Percentiles rank a stretch among this genome's conserved stretches.
Evolutionary conservation across 1,140 invertebrate genomes (phyloP).

Genomic region (Ruditapes philippinarum): DNA sequence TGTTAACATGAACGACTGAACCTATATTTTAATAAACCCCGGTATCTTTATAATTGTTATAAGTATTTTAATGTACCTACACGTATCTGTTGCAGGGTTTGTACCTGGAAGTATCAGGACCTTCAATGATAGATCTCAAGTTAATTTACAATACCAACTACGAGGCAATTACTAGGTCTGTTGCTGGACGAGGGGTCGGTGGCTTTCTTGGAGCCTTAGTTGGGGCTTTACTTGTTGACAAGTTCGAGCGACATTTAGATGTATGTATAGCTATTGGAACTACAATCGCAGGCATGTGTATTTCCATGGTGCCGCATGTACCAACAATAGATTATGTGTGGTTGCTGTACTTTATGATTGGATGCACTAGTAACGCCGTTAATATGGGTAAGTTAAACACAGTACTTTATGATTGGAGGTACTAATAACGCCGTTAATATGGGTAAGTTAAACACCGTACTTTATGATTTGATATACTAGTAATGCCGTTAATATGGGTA

Average conservation of each 20-base stretch:
- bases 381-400: constrained; percentile 49
- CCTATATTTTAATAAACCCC: no score
- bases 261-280: constrained; percentile 35
- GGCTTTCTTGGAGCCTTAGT: constrained; percentile 43
- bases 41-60: not conserved
- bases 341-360: constrained; percentile 48
- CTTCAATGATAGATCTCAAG: constrained; percentile 62
- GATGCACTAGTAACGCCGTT: not conserved
- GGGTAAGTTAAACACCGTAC: no score
- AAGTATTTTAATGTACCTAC: not conserved
- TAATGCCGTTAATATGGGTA: no score
- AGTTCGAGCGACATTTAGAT: constrained; percentile 29
- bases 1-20: no score
- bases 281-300: not conserved
- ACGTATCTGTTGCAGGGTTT: constrained; percentile 32
- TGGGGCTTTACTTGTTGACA: constrained; percentile 48
- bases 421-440: no score
- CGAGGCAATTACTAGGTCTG: constrained; percentile 42
- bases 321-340: constrained; percentile 41
- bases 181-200: constrained; percentile 47
- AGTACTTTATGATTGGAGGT: no score
- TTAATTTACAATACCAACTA: constrained; percentile 58
- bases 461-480: no score
- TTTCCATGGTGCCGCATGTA: constrained; percentile 20
- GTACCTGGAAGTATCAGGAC: constrained; percentile 44